Evolutionary conservation across 2,888 invertebrate genomes (phyloP).

Genomic region (Physocephala rufipes): DNA sequence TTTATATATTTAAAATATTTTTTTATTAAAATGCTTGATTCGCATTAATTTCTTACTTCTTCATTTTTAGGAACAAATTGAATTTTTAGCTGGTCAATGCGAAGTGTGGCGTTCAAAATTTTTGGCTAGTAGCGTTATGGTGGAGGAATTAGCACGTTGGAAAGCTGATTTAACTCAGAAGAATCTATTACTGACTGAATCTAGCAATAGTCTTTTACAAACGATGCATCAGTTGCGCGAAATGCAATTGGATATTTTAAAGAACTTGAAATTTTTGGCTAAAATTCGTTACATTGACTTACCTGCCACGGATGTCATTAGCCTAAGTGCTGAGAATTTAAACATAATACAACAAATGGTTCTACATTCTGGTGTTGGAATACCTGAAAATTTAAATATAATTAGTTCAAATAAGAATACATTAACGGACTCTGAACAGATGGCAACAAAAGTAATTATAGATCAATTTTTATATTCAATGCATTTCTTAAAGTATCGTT

Average conservation of each 20-base stretch:
- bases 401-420: slow-evolving; percentile 57
- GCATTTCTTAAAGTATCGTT: slow-evolving; percentile 4
- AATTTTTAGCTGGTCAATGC: slow-evolving; percentile 91
- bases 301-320: slow-evolving; percentile 61
- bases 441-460: slow-evolving; percentile 56
- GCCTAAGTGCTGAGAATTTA: slow-evolving; percentile 62
- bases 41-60: slow-evolving; percentile 39
- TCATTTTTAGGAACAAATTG: slow-evolving; percentile 78
- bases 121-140: slow-evolving; percentile 92
- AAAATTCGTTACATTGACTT: slow-evolving; percentile 62
- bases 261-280: slow-evolving; percentile 63
- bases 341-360: slow-evolving; percentile 65
- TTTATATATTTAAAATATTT: not conserved
- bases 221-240: slow-evolving; percentile 64
- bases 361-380: slow-evolving; percentile 63
- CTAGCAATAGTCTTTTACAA: slow-evolving; percentile 61
- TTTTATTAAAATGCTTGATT: not conserved
- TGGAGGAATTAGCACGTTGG: slow-evolving; percentile 89
- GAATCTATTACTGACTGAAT: slow-evolving; percentile 61
- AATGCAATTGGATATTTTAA: slow-evolving; percentile 62
- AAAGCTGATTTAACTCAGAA: slow-evolving; percentile 79
- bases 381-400: slow-evolving; percentile 61
- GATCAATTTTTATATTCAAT: not conserved
- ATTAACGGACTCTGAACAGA: slow-evolving; percentile 62
- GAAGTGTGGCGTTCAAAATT: slow-evolving; percentile 98